phyloP scores from a whole-genome alignment of 2,888 invertebrate species.

The Ephialtes manifestator region DNA sequence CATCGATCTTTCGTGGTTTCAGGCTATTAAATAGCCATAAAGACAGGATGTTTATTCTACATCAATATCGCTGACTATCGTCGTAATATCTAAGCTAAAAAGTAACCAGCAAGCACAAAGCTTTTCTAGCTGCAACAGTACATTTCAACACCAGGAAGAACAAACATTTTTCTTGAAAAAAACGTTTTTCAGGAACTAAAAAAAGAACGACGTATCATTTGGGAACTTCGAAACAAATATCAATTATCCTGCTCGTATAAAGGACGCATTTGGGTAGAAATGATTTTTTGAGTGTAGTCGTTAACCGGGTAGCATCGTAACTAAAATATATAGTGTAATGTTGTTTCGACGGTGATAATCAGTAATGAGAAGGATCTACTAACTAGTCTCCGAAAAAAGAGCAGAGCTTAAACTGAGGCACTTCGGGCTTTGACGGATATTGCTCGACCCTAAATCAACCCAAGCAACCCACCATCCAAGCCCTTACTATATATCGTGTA shows the following conservation, averaged over 20 bases:
- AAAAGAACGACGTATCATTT: too few species aligned
- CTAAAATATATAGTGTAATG: background rate
- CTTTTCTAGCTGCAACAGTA: too few species aligned
- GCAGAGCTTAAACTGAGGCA: constrained; percentile 29
- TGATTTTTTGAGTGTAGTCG: too few species aligned
- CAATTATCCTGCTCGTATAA: too few species aligned
- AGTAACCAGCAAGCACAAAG: background rate
- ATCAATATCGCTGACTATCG: background rate
- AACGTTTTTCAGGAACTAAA: too few species aligned
- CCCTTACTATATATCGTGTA: constrained; percentile 5
- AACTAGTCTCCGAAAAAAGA: constrained; percentile 16
- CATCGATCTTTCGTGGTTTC: constrained; percentile 26
- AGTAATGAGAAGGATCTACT: background rate
- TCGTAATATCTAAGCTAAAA: background rate
- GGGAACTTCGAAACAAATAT: too few species aligned
- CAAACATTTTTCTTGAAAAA: too few species aligned
- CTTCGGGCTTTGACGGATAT: constrained; percentile 69
- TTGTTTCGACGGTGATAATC: background rate
- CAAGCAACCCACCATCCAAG: constrained; percentile 44
- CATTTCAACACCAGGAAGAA: too few species aligned
- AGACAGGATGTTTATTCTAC: background rate
- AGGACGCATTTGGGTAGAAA: too few species aligned
- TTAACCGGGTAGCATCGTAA: background rate
- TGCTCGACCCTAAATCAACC: constrained; percentile 71
- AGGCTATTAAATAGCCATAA: constrained; percentile 14